A percentile compares a stretch with the other conserved stretches of the same genome.
phyloP scores from a whole-genome alignment of 2,113 vertebrate species.

The Vulpes ferrilata region DNA sequence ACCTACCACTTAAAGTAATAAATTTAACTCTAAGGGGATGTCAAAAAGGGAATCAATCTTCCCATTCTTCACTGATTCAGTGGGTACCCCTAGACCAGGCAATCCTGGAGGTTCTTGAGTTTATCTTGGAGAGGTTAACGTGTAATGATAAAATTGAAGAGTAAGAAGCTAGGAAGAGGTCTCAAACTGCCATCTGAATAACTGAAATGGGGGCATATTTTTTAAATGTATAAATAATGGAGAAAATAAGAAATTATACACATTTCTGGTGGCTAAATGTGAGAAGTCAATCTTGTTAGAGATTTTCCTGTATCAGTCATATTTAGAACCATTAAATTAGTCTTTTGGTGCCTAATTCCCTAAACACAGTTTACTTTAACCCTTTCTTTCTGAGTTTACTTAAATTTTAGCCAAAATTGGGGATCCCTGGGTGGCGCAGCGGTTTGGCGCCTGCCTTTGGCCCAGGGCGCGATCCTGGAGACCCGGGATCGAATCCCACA shows the following conservation, averaged over 20 bases:
- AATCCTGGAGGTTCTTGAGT: neutral
- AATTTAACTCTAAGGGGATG: neutral
- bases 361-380: neutral
- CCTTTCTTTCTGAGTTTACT: neutral
- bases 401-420: neutral
- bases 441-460: too few relatives aligned
- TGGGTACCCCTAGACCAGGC: neutral
- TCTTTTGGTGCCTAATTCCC: neutral
- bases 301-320: neutral
- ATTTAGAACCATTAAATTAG: neutral
- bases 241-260: neutral
- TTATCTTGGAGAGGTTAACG: neutral
- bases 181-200: neutral
- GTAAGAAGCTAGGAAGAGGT: neutral
- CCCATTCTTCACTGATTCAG: neutral
- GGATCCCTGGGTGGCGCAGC: too few relatives aligned
- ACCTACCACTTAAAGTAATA: neutral
- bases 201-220: neutral
- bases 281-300: neutral
- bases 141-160: neutral
- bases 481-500: too few relatives aligned
- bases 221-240: neutral
- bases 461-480: too few relatives aligned
- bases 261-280: neutral
- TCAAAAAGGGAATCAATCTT: neutral